Conservation (phyloP, 2,888 invertebrate species). For the Caenorhabditis sp. region DNA sequence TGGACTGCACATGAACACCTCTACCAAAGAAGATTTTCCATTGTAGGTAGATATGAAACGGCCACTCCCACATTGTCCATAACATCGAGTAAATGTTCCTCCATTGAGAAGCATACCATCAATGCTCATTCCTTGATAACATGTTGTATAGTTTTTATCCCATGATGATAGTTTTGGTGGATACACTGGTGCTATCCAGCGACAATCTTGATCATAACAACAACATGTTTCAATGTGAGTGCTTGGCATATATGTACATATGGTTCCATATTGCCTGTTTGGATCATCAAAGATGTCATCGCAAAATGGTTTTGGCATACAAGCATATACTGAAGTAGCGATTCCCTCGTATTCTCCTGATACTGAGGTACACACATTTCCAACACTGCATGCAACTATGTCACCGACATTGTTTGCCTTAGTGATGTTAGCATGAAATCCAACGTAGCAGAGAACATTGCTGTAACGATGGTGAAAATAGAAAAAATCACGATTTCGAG, state of each 20-base stretch:
- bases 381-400: constrained; percentile 34
- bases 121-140: constrained; percentile 43
- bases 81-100: constrained; percentile 35
- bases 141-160: constrained; percentile 37
- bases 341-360: constrained; percentile 27
- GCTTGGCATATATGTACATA: constrained; percentile 3
- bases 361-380: constrained; percentile 38
- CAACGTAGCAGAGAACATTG: constrained; percentile 47
- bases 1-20: constrained; percentile 51
- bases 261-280: constrained; percentile 7
- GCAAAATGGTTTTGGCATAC: constrained; percentile 39
- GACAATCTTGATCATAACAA: constrained; percentile 14
- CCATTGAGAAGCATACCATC: constrained; percentile 14
- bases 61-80: constrained; percentile 44
- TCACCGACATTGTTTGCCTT: constrained; percentile 36
- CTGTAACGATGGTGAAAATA: too few relatives aligned
- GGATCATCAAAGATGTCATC: constrained; percentile 17
- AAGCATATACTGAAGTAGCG: constrained; percentile 36
- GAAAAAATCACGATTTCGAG: too few relatives aligned
- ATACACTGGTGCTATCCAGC: constrained; percentile 16
- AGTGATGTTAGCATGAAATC: constrained; percentile 44
- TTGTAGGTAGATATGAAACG: constrained; percentile 34
- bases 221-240: not conserved
- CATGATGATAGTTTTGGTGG: constrained; percentile 34
- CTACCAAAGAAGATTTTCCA: constrained; percentile 22